Base-by-base conservation (phyloP, 2,113 vertebrate species). In the Larimichthys crocea region DNA sequence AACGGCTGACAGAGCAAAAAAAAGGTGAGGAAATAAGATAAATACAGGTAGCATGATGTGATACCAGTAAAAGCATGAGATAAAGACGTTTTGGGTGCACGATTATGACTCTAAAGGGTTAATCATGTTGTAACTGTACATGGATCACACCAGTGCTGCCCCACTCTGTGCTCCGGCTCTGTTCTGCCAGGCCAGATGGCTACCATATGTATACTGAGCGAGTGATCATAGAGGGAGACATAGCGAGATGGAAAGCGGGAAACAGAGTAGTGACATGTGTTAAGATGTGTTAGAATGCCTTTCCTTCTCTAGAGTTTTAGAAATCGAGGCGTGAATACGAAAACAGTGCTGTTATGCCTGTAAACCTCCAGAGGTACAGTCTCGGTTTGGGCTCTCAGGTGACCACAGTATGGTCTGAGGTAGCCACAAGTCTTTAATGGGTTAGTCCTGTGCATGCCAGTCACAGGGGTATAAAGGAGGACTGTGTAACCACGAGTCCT, bases 101-200 rank as follows among this genome's bases (percentile, higher is more conserved):
- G 11, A 40, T 52, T 40, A 10, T 64, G 79, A 40, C 53, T 69
- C 42, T 73, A 46, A 92, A 79, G 88, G 72, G 93, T 92, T 93
- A 93, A 92, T 79, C 68, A 24, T 74, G 76, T 77, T 88, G 75
- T 80, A 79, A 85, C 85, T 89, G 86, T 79, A 86, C 92, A 71
- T 73, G 80, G 88, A 87, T 84, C 79, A 67, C 79, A 80, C 86
- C 78, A 76, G 71, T 78, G 79, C 86, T 87, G 84, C 84, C 79
- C 82, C 82, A 74, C 77, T 79, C 88, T 79, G 20, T 84, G 88
- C 86, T 90, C 74, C 22, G 56, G 72, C 87, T 80, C 74, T 66
- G 79, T 69, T 82, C 76, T 92, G 91, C 89, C 89, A 86, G 83
- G 80, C 82, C 95, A 95, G 95, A 95, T 95, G 94, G 94, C 80